Base-by-base conservation (phyloP, 2,888 invertebrate genomes). In the Lissocephala sabroskyi region DNA sequence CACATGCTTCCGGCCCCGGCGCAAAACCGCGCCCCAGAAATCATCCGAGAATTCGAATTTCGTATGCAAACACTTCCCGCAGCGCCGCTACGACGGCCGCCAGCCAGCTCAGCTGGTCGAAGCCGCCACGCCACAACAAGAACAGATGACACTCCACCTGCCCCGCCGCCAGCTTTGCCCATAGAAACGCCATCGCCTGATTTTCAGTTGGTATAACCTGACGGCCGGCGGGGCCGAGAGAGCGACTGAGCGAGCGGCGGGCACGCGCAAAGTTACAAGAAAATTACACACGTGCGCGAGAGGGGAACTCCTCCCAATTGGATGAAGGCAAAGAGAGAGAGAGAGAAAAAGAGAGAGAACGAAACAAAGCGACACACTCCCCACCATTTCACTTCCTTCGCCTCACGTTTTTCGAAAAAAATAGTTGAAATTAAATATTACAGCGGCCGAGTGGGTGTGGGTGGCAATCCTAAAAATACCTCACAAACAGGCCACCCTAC, bases 201-300 rank as follows among this genome's bases (percentile, higher is more conserved):
- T 79, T 80, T 77, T 79, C 64, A 63, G 81, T 73, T 74, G 63
- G 79, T 80, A 80, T 77, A 74, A 59, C 62, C 70, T 51, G 47
- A 52, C 45, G 46, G 29, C 6, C 29, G 32, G 13, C 18, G 14
- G 3, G 42, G n/a, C n/a, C 39, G 17, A 18, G 26, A 19, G 28
- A 14, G 10, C 11, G n/a, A 33, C 16, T 13, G 18, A 2, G 30
- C 28, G 28, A 28, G 36, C 33, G 16, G 35, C 26, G 32, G 11
- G 13, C 44, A 44, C 44, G 44, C 36, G 44, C 43, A 19, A 30
- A 28, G 13, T 16, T 29, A 7, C 26, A 40, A 18, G 11, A 30
- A 39, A 41, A 41, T 28, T 23, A 23, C 28, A 41, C n/a, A n/a
- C 23, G 29, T 41, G 14, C 29, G 9, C 2, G 13, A 3, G 6